Conservation (phyloP, 2,113 vertebrate genomes). For the Aepyceros melampus region DNA sequence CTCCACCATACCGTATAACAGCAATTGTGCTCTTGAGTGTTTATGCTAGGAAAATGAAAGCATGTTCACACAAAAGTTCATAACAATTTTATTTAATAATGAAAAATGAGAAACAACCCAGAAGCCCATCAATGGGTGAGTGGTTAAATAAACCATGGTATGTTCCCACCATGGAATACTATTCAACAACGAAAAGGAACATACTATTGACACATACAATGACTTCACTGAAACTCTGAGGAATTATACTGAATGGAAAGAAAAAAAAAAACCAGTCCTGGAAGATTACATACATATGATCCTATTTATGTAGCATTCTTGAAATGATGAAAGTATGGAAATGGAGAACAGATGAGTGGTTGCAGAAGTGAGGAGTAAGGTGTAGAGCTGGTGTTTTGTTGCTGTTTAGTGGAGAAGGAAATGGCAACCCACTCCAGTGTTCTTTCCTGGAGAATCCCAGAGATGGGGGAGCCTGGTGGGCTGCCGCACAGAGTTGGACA, state of each 20-base stretch:
- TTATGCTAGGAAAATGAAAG: neutral
- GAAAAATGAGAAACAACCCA: neutral
- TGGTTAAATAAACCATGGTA: neutral
- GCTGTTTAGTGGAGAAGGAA: neutral
- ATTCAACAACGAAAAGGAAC: neutral
- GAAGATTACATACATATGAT: neutral
- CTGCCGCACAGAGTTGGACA: no score
- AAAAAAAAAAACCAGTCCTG: neutral
- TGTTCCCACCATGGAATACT: neutral
- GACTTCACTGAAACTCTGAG: neutral
- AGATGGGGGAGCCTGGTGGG: no score
- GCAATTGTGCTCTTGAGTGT: neutral
- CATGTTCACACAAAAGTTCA: neutral
- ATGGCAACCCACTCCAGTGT: no score
- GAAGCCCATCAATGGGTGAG: neutral
- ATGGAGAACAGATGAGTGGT: neutral
- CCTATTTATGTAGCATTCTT: neutral
- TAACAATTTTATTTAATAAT: neutral
- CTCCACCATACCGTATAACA: no score
- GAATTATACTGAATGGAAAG: neutral
- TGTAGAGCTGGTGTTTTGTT: neutral
- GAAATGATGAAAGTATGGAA: neutral
- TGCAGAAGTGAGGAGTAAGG: neutral
- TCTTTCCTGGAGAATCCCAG: no score
- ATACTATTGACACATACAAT: neutral